These are phyloP conservation scores for Eustalomyia histrio DNA, from an alignment of 2,888 invertebrate genomes.

Conservation along the genomic window DNA sequence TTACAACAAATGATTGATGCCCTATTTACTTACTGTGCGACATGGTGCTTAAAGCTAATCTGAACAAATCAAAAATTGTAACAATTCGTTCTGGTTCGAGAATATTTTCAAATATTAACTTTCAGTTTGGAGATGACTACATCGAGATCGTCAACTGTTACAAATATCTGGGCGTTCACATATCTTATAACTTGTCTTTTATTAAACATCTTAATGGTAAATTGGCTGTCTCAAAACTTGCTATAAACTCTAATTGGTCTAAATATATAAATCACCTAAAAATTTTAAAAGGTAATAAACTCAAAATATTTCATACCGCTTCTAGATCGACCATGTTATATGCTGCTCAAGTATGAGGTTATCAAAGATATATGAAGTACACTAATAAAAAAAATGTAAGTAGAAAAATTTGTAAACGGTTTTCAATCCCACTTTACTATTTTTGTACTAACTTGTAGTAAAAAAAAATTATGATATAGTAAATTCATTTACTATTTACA, in stretches of 20 bases:
- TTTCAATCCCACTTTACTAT: too few relatives aligned
- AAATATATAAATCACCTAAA: conserved; percentile 26
- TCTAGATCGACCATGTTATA: too few relatives aligned
- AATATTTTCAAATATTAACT: conserved; percentile 22
- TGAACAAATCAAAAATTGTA: conserved; percentile 42
- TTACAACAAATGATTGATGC: conserved; percentile 46
- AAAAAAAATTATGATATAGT: too few relatives aligned
- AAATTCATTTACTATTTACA: too few relatives aligned
- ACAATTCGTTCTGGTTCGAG: conserved; percentile 25
- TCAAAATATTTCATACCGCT: too few relatives aligned
- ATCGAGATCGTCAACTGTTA: conserved; percentile 38
- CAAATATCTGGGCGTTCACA: conserved; percentile 41
- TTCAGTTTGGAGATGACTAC: conserved; percentile 17
- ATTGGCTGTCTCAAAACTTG: conserved; percentile 5
- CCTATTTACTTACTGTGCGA: conserved; percentile 25
- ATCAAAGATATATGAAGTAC: too few relatives aligned
- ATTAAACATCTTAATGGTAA: conserved; percentile 21
- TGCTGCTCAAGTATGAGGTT: too few relatives aligned
- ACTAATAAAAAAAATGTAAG: too few relatives aligned
- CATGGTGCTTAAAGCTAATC: conserved; percentile 37
- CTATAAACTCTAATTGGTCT: conserved; percentile 17
- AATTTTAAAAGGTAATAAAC: too few relatives aligned
- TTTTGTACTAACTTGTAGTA: too few relatives aligned
- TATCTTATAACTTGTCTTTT: conserved; percentile 21
- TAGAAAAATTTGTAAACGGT: too few relatives aligned